Base-by-base conservation (phyloP, 1,140 invertebrate species). In the Ditylenchus dipsaci region DNA sequence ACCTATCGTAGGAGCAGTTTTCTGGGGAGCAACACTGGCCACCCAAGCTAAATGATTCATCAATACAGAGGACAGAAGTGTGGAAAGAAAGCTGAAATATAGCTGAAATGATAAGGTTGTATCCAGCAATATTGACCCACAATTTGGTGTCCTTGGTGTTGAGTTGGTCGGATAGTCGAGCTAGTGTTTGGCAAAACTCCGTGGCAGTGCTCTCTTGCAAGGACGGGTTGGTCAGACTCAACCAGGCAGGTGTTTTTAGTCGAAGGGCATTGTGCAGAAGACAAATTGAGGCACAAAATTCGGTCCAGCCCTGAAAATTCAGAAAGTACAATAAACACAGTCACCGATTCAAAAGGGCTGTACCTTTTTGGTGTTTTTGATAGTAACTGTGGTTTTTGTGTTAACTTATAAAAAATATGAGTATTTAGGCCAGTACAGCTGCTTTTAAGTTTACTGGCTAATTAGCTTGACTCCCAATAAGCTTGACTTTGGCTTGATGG, bases 21-120 rank as follows among this genome's bases (percentile, higher is more conserved):
- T 68, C 72, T 23, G 72, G 72, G 71, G 69, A 33, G 72, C 72
- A 53, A 74, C 73, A 64, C 65, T 69, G 5, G 72, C 72, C 19
- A 74, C 63, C 72, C 72, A 74, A 1, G 71, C 47, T n/a, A 75
- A 47, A 57, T 74, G 72, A n/a, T 74, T 74, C 72, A 74, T 74
- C 17, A 74, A 57, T 15, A 74, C 72, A 26, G 74, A 43, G 13
- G 72, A 74, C 27, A 74, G 45, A 8, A 75, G 57, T 17, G 72
- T 74, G 3, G 72, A 74, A n/a, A 74, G 57, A 21, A 74, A 76
- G 63, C 72, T 74, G 23, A 65, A 75, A 72, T 26, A n/a, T n/a
- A n/a, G n/a, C n/a, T n/a, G n/a, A n/a, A n/a, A n/a, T 23, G 43
- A 11, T 45, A 45, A 61, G 8, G 13, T 11, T n/a, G 43, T 45